phyloP scores from a whole-genome alignment of 2,888 invertebrate species.

The Cephus runcator region DNA sequence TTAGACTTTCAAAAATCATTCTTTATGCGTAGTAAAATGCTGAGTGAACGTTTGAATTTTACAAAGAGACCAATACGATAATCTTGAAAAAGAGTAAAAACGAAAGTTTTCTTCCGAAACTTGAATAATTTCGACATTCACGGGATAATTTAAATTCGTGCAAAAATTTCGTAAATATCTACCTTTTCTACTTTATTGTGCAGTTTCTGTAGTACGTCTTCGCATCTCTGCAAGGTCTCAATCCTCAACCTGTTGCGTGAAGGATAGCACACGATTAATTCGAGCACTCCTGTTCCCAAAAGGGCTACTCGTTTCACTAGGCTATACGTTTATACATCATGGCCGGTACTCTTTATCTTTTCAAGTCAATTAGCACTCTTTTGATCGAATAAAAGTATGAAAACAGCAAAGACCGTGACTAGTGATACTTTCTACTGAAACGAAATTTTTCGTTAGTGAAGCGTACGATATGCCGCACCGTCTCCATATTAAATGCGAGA shows the following conservation, averaged over 20 bases:
- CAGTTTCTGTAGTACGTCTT: conserved; percentile 75
- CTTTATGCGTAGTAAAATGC: not conserved
- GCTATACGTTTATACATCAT: not conserved
- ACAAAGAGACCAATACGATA: not conserved
- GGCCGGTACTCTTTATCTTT: not conserved
- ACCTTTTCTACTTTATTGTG: conserved; percentile 76
- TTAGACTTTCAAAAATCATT: no score
- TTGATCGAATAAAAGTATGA: not conserved
- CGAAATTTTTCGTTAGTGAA: not conserved
- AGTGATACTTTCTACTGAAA: not conserved
- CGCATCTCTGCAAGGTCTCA: conserved; percentile 76
- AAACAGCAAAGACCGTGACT: not conserved
- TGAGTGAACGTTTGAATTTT: not conserved
- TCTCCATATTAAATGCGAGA: not conserved
- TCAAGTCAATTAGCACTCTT: no score
- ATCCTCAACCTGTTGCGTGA: conserved; percentile 72
- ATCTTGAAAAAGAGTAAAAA: not conserved
- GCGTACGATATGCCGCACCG: not conserved
- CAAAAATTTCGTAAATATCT: conserved; percentile 26
- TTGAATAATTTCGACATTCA: not conserved
- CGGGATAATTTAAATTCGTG: not conserved
- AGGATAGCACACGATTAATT: not conserved
- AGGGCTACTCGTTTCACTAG: not conserved
- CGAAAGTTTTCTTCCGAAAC: not conserved
- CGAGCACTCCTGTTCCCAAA: not conserved